phyloP scores from a whole-genome alignment of 1,140 invertebrate genomes.

The Bathynomus jamesi region DNA sequence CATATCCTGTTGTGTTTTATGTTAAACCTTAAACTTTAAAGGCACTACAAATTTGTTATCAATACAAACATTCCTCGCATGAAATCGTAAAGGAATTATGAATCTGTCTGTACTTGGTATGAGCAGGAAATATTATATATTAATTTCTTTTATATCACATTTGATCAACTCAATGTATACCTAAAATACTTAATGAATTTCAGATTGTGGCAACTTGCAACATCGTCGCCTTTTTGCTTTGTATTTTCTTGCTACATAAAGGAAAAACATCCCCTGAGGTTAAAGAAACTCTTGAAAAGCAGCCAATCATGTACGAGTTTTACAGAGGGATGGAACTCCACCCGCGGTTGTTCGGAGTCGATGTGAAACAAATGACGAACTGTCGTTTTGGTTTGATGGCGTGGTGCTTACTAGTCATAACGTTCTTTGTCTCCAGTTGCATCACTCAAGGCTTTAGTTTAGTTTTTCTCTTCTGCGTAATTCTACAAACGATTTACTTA shows the following conservation, averaged over 20 bases:
- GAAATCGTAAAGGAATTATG: too few species aligned
- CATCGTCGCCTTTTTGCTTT: constrained; percentile 48
- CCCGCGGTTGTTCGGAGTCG: constrained; percentile 48
- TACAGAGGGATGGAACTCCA: constrained; percentile 55
- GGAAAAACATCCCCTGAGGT: constrained; percentile 35
- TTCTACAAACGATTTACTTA: constrained; percentile 50
- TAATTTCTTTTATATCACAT: too few species aligned
- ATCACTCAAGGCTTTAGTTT: constrained; percentile 45
- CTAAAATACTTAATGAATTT: constrained; percentile 40
- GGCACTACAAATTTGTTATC: too few species aligned
- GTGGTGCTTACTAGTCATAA: constrained; percentile 51
- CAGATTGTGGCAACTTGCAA: constrained; percentile 49
- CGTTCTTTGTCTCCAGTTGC: constrained; percentile 42
- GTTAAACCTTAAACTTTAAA: too few species aligned
- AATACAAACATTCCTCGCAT: too few species aligned
- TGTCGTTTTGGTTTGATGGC: constrained; percentile 52
- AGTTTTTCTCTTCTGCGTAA: constrained; percentile 45
- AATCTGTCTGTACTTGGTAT: too few species aligned
- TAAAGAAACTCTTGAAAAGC: constrained; percentile 40
- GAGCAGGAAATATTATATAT: too few species aligned
- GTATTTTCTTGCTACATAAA: constrained; percentile 39
- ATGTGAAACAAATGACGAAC: constrained; percentile 48
- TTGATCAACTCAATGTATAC: too few species aligned
- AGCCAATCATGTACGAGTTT: constrained; percentile 49
- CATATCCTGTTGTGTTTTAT: too few species aligned